Evolutionary conservation across 2,888 invertebrate genomes (phyloP), one percentile per base, ranked within the genome.

Genomic region (Drosophila ustulata): DNA sequence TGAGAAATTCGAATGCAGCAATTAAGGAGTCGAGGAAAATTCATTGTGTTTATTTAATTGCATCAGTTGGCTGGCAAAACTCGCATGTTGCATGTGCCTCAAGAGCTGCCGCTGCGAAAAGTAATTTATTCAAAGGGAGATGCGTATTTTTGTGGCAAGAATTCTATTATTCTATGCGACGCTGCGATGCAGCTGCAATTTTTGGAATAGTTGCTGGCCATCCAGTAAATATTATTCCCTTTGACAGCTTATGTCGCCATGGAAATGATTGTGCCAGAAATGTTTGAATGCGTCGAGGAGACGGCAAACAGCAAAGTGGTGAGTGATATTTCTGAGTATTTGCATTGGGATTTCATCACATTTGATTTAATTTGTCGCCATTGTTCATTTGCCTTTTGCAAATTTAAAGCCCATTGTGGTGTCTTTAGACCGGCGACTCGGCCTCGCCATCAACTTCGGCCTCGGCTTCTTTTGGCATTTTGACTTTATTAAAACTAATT

Each of bases 401-500:
- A 87, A 75, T 84, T 82, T 61, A 65, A 52, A 61, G 51, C 43
- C 23, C 58, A 70, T 66, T 78, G 78, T 69, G 65, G 58, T 30
- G n/a, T 23, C 64, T 50, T 56, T 25, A 51, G 47, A 26, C 28
- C 6, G 58, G 41, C 57, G 26, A 7, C 28, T 47, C 34, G 45
- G 28, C 43, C 9, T 30, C 32, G 34, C n/a, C n/a, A n/a, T n/a
- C n/a, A n/a, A n/a, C n/a, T n/a, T 7, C 18, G 18, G 18, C 18
- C 8, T 34, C 43, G 58, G 47, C 56, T 70, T 78, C 72, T 80
- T 75, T 73, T 74, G 70, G 73, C 82, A 57, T 86, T 88, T 81
- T 71, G 75, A 78, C 84, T 86, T 86, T 86, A 86, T 86, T 88
- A 75, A 69, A 86, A 77, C 80, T 72, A 74, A 86, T 82, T 86